A percentile compares a stretch with the other conserved stretches of the same genome.
Conservation (phyloP, 2,888 invertebrate genomes). For the Aplocera efformata region DNA sequence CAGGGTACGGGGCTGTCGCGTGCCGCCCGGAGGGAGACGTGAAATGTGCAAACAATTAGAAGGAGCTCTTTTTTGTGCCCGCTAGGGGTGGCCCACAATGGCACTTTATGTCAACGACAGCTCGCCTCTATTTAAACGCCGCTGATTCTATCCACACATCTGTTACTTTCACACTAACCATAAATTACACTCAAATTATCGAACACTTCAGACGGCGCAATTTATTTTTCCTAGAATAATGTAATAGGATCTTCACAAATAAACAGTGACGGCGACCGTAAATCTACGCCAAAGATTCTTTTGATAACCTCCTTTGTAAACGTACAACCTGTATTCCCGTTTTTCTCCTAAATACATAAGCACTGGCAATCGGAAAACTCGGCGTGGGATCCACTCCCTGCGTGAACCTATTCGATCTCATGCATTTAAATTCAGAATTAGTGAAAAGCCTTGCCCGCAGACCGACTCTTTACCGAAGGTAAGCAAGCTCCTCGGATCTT, state of each 20-base stretch:
- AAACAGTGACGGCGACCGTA: slow-evolving; percentile 39
- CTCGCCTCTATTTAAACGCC: slow-evolving; percentile 57
- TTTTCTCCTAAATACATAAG: slow-evolving; percentile 72
- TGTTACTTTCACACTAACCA: slow-evolving; percentile 59
- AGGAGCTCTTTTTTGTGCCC: slow-evolving; percentile 65
- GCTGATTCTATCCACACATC: slow-evolving; percentile 61
- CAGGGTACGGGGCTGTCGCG: slow-evolving; percentile 30
- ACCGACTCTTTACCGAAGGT: slow-evolving; percentile 60
- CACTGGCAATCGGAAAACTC: slow-evolving; percentile 65
- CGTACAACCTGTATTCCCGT: slow-evolving; percentile 51
- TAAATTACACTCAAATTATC: slow-evolving; percentile 47
- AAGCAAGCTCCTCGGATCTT: slow-evolving; percentile 60
- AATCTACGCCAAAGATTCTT: slow-evolving; percentile 51
- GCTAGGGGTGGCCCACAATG: slow-evolving; percentile 57
- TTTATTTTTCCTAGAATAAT: slow-evolving; percentile 33
- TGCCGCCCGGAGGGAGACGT: slow-evolving; percentile 49
- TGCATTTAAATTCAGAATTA: slow-evolving; percentile 80
- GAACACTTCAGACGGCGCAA: slow-evolving; percentile 31
- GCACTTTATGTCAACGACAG: slow-evolving; percentile 68
- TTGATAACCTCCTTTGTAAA: slow-evolving; percentile 56
- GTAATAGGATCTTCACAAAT: slow-evolving; percentile 35
- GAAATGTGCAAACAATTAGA: slow-evolving; percentile 79
- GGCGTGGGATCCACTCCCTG: slow-evolving; percentile 55
- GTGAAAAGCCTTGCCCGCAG: slow-evolving; percentile 66
- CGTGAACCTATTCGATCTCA: slow-evolving; percentile 77